Evolutionary conservation across 1,140 invertebrate genomes (phyloP), one percentile per base, ranked within the genome.

Genomic region (Cyrtorhinus lividipennis): DNA sequence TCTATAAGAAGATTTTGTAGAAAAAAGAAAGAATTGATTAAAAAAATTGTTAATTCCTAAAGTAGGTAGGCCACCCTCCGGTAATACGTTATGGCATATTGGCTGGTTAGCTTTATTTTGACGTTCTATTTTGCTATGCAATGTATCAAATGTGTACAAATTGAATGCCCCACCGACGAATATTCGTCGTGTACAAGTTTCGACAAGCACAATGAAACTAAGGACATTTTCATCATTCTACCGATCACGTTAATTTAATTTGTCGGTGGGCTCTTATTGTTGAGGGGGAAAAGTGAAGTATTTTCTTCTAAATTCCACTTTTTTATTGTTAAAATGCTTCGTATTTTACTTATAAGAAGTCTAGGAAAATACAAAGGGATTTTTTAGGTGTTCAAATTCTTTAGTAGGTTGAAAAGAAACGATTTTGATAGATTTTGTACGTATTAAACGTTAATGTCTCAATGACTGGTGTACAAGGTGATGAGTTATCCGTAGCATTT

Each of bases 41-140:
- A 53, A 53, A 53, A 53, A 22, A 53, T 53, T 53, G 48, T 53
- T 53, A 53, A 53, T 53, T 53, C 48, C 48, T 53, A 53, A 53
- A 38, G 30, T 38, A 38, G 30, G 30, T 15, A 38, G 15, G 15
- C 5, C 5, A 8, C 30, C 5, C 5, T 5, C 15, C 5, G 30
- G 30, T 38, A 38, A 38, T 38, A 38, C 5, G 30, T 38, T 38
- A 38, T 38, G 30, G 30, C 30, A 38, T 38, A 15, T 38, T 38
- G 30, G 30, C 30, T 38, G 30, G 30, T 38, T 38, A 38, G 5
- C 15, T 8, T 38, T 5, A 8, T 38, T 5, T 38, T 15, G 15
- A 8, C 15, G 30, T 38, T 38, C 30, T 38, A 38, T 38, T 38
- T 38, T 38, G 30, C 30, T 38, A 38, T 15, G 5, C 5, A 38